Conservation (phyloP, 2,888 invertebrate genomes). For the Schizaphis graminum region DNA sequence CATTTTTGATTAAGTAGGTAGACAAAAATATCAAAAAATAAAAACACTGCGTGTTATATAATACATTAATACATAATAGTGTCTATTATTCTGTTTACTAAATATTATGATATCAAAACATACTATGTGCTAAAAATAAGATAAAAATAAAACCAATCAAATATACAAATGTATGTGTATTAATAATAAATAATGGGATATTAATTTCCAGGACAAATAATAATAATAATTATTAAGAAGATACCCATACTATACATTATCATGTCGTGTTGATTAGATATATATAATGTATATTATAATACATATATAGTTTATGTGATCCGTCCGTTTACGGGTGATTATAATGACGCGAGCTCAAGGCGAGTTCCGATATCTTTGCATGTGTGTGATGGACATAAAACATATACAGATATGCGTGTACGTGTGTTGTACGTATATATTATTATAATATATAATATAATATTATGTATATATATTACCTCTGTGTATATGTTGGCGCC, state of each 20-base stretch:
- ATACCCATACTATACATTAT: not conserved
- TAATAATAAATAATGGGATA: not conserved
- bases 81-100: not conserved
- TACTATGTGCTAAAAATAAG: not conserved
- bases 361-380: slow-evolving; percentile 31
- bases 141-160: not conserved
- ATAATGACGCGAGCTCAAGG: slow-evolving; percentile 7
- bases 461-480: not conserved
- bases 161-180: not conserved
- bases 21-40: not conserved
- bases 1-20: not conserved
- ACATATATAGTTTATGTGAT: not conserved
- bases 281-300: not conserved
- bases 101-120: not conserved
- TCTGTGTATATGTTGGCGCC: slow-evolving; percentile 29
- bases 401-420: not conserved
- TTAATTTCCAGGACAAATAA: not conserved
- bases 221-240: not conserved
- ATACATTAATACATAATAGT: not conserved
- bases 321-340: not conserved
- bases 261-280: not conserved
- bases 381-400: not conserved
- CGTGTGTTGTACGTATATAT: not conserved
- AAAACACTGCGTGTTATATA: not conserved
- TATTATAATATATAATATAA: not conserved